Evolutionary conservation across 2,888 invertebrate species (phyloP), one percentile per base, ranked within the genome.

Genomic region (Monochamus alternatus): DNA sequence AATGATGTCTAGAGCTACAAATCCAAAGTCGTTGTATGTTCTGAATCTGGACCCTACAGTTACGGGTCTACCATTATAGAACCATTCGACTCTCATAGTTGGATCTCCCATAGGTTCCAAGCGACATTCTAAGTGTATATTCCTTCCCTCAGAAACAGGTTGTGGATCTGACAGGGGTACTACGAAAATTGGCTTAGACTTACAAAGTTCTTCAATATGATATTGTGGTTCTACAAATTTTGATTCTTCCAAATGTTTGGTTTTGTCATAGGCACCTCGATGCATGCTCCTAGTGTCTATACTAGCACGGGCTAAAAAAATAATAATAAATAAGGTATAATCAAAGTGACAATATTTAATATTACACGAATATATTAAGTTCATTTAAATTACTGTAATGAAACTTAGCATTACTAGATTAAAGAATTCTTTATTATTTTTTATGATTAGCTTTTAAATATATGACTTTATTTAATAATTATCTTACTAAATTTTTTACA

Each of bases 1-100:
- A 78, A 98, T 93, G 76, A 99, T 97, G 86, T 99, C 99, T 82
- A 99, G 90, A 52, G 98, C 97, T 71, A 99, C 97, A 88, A 97
- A 98, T 22, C 99, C 99, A 88, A 99, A 99, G 87, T 99, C 99
- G 86, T 97, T 96, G 87, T 97, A 97, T 32, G 98, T 97, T 87
- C 95, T 94, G 91, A 98, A 98, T 86, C 98, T 93, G 63, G 97
- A 97, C 60, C 96, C 97, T 55, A 97, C 95, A 44, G 97, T 96
- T 14, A 96, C 93, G 8, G 96, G 93, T 85, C 93, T 93, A 43
- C 97, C 98, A 89, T 99, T 98, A 85, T 96, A 97, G 92, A 95
- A 97, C 98, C 97, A 98, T 89, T 97, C 96, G 0, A 97, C 97
- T 84, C 96, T 92, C 96, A 98, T 96, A 0, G 97, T 97, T 5